A percentile compares a stretch with the other conserved stretches of the same genome.
These are phyloP conservation scores for Tetragnatha montana DNA, from an alignment of 2,888 invertebrate genomes.

Conservation along the genomic window DNA sequence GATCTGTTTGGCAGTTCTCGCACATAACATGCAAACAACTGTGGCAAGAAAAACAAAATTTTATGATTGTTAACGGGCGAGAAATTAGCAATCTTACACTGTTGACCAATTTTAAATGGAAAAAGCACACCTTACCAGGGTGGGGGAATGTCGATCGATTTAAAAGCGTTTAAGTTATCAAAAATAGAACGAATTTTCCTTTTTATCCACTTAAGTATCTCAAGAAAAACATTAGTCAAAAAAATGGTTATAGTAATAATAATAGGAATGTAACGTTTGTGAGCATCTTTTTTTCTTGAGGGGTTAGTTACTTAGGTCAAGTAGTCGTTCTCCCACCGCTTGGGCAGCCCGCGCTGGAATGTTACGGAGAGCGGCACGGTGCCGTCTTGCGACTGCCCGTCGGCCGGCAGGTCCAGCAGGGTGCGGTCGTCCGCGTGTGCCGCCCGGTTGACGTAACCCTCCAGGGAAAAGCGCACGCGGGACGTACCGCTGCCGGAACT, in stretches of 20 bases:
- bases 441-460: constrained; percentile 68
- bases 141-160: constrained; percentile 50
- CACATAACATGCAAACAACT: constrained; percentile 12
- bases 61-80: background rate
- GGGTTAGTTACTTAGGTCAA: constrained; percentile 27
- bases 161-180: constrained; percentile 42
- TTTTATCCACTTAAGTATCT: constrained; percentile 60
- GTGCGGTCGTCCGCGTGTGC: constrained; percentile 75
- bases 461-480: constrained; percentile 77
- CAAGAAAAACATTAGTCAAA: constrained; percentile 36
- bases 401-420: constrained; percentile 80
- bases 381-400: constrained; percentile 79
- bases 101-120: background rate
- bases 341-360: constrained; percentile 51
- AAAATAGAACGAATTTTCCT: constrained; percentile 40
- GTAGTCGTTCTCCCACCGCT: constrained; percentile 59
- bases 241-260: constrained; percentile 44
- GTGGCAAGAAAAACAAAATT: background rate
- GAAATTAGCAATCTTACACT: background rate
- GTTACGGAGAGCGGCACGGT: constrained; percentile 79
- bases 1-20: constrained; percentile 40
- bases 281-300: constrained; percentile 61
- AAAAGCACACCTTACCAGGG: background rate
- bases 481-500: constrained; percentile 78
- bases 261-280: constrained; percentile 69